phyloP scores from a whole-genome alignment of 2,888 invertebrate genomes.

The Drosophila pegasa region DNA sequence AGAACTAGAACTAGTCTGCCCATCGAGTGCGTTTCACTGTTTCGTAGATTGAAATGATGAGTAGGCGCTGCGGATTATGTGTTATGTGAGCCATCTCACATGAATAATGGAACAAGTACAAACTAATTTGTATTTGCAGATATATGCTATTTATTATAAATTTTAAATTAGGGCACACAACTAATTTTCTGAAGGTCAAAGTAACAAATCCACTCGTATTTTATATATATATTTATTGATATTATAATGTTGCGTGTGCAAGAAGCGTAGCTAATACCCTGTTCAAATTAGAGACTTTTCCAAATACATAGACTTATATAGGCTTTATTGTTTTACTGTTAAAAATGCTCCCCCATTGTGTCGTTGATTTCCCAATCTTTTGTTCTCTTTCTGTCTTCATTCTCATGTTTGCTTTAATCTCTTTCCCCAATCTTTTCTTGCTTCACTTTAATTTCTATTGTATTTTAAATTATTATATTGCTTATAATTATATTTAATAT shows the following conservation, averaged over 20 bases:
- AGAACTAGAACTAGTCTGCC: conserved; percentile 58
- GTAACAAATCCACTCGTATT: no score
- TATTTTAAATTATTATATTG: not conserved
- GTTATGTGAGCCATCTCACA: conserved; percentile 22
- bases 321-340: not conserved
- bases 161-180: not conserved
- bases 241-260: not conserved
- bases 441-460: not conserved
- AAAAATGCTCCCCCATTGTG: no score
- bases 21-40: conserved; percentile 21
- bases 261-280: not conserved
- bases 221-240: no score
- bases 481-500: not conserved
- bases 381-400: no score
- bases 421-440: fast-evolving
- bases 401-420: not conserved
- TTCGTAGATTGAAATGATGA: conserved; percentile 27
- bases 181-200: not conserved
- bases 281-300: not conserved
- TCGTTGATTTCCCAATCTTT: not conserved
- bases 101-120: conserved; percentile 4
- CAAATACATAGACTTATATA: not conserved
- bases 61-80: conserved; percentile 28
- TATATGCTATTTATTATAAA: not conserved
- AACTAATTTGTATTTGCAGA: not conserved